Conservation (phyloP, 2,797 vertebrate species). For the Protosalanx chinensis region DNA sequence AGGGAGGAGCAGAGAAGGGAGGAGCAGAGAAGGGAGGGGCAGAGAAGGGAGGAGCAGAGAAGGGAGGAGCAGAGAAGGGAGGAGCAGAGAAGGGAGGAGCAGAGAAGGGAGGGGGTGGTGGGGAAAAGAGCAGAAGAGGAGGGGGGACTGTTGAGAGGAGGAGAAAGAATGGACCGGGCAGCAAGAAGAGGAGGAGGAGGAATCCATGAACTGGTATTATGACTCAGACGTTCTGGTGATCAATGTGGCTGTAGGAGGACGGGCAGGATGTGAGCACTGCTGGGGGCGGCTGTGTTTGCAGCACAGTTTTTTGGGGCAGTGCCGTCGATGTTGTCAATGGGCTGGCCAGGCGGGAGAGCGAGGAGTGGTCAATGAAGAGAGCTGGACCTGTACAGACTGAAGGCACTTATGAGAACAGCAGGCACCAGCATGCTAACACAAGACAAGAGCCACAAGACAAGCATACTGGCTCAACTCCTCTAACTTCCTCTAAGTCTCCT, state of each 20-base stretch:
- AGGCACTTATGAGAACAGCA: slow-evolving; percentile 2
- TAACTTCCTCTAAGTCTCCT: too few species aligned
- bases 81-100: not conserved
- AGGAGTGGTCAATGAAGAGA: not conserved
- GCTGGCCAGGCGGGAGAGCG: not conserved
- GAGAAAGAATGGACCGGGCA: too few species aligned
- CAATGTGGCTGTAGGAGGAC: not conserved
- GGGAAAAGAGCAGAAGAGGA: too few species aligned
- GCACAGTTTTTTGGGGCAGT: not conserved
- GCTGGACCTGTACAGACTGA: not conserved
- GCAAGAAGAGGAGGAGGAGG: not conserved
- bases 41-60: too few species aligned
- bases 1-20: too few species aligned
- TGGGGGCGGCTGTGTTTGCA: not conserved
- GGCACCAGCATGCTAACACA: not conserved
- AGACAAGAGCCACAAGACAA: not conserved
- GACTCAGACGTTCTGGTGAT: not conserved
- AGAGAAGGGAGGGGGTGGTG: too few species aligned
- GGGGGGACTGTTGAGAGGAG: too few species aligned
- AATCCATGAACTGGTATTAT: not conserved
- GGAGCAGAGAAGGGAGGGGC: too few species aligned
- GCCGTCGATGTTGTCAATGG: not conserved
- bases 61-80: slow-evolving; percentile 3
- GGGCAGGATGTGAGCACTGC: not conserved
- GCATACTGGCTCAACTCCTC: too few species aligned